Evolutionary conservation across 2,797 vertebrate species (phyloP), one percentile per base, ranked within the genome.

Genomic region (Ambastaia sidthimunki): DNA sequence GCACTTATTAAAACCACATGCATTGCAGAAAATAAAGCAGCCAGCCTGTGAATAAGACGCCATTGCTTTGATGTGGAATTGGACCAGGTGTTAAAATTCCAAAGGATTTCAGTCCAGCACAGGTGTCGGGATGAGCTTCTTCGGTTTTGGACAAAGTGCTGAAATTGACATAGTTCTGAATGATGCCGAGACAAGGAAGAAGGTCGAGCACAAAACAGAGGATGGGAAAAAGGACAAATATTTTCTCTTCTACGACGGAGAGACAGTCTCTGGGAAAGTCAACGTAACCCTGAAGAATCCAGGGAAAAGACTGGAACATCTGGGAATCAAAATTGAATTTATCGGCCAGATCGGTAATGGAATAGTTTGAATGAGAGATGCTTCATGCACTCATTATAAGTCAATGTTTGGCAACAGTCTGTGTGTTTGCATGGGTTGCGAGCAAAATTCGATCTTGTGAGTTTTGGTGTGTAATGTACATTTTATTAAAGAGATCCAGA

Each of bases 171-270:
- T 99, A 72, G 92, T 97, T 86, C 88, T 99, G 82, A 97, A 93
- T 84, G 97, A 98, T 84, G 95, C 94, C 1, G 97, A 98, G 83
- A 98, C 95, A 86, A 94, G 97, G 88, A 96, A 96, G 89, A 96
- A 96, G 86, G 97, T 91, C 55, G 97, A 98, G 84, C 97, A 98
- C 90, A 98, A 98, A 88, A 97, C 95, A 0, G 97, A 98, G 81
- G 97, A 98, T 66, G 96, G 97, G 19, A 98, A 98, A 92, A 99
- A 99, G 86, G 97, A 99, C 88, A 98, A 98, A 69, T 99, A 98
- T 76, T 98, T 96, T 87, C 95, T 99, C 0, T 99, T 98, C 89
- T 98, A 98, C 54, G 98, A 99, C 2, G 98, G 98, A 0, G 98
- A 99, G 87, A 99, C 97, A 0, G 97, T 99, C 19, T 95, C 96